Evolutionary conservation across 2,797 vertebrate genomes (phyloP), one percentile per base, ranked within the genome.

Genomic region (Melanogrammus aeglefinus): DNA sequence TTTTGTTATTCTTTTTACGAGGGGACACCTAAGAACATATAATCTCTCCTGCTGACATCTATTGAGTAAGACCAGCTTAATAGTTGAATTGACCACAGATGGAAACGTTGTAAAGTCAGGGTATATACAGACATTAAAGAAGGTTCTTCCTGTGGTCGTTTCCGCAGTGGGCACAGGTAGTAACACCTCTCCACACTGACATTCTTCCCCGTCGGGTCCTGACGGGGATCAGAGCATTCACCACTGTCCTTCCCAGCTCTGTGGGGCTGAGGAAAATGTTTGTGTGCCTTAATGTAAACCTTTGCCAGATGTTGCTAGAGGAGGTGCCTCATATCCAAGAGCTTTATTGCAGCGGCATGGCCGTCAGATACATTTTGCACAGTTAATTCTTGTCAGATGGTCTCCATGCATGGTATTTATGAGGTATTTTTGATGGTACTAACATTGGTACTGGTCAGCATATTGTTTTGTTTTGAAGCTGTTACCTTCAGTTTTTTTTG

Each of bases 221-320:
- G n/a, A 76, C 73, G 3, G 3, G 3, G 41, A 66, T 78, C 75
- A 2, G 71, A 83, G 88, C 91, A 90, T 92, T 93, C 89, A 90
- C 92, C 90, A 83, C 90, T 91, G 89, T 86, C 84, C 87, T 83
- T 89, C 86, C 79, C 86, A 83, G 85, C 78, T 47, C 83, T 24
- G 36, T 1, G 83, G 85, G 85, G 84, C 85, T 85, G 83, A 77
- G 78, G 84, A 89, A 86, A 78, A 76, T 76, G 80, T 73, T 81
- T 87, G 86, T 87, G 89, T 88, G 89, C 92, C 89, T 92, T 88
- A 87, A 57, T 87, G 76, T 80, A 77, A 83, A 86, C 82, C n/a
- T 51, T 76, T 1, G 1, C 72, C 77, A 81, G 18, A 81, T 31
- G 16, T 44, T 71, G 63, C 24, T 66, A 10, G 3, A 33, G 31